A percentile compares a stretch with the other conserved stretches of the same genome.
Conservation (phyloP, 2,888 invertebrate genomes). For the Phorcus lineatus region DNA sequence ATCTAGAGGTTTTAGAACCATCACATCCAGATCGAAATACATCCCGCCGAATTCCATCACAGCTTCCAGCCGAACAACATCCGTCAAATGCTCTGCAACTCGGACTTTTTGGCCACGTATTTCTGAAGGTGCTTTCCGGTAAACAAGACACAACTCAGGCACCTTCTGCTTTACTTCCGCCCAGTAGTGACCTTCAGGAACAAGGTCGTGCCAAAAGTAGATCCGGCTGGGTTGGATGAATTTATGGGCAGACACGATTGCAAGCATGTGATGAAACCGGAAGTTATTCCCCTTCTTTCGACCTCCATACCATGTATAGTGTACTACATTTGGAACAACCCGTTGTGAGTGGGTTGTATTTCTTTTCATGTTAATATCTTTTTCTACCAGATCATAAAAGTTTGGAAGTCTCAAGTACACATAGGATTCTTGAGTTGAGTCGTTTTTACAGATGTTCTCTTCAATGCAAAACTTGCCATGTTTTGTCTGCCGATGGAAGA, state of each 20-base stretch:
- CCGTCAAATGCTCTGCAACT: background rate
- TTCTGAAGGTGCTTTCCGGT: background rate
- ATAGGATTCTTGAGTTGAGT: background rate
- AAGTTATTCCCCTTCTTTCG: background rate
- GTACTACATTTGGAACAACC: background rate
- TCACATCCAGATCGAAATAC: conserved; percentile 10
- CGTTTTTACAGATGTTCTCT: background rate
- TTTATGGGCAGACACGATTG: conserved; percentile 2
- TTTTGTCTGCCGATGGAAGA: background rate
- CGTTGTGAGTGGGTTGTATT: background rate
- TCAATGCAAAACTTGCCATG: background rate
- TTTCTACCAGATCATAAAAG: background rate
- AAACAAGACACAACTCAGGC: background rate
- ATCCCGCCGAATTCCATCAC: conserved; percentile 20
- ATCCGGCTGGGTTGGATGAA: conserved; percentile 4
- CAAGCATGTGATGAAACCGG: conserved; percentile 9
- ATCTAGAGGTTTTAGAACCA: background rate
- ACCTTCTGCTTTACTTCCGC: background rate
- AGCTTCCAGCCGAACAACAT: conserved; percentile 2
- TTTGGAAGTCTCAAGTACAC: background rate
- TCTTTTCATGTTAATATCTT: background rate
- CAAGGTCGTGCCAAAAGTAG: conserved; percentile 14
- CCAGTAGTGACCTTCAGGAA: background rate
- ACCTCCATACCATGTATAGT: conserved; percentile 13
- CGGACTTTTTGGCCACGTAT: background rate